These are phyloP conservation scores for Cistogaster globosa DNA, from an alignment of 2,888 invertebrate species.

Conservation along the genomic window DNA sequence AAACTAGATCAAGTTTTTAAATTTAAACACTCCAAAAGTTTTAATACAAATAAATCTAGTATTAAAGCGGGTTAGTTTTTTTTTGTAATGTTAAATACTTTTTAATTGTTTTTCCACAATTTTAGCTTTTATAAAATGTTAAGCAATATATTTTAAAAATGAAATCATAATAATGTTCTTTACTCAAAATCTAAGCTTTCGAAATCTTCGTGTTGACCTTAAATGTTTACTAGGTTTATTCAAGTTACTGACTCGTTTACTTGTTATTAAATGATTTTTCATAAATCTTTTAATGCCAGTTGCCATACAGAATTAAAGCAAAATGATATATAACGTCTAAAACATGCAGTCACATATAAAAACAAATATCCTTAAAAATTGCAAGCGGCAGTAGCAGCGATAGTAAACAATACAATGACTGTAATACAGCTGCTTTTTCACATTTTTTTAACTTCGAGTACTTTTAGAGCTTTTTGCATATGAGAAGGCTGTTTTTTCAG, in stretches of 20 bases:
- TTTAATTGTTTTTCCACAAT: too few relatives aligned
- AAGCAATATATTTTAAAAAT: too few relatives aligned
- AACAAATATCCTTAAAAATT: conserved; percentile 55
- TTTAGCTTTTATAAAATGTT: too few relatives aligned
- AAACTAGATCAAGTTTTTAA: too few relatives aligned
- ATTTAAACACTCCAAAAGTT: too few relatives aligned
- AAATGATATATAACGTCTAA: conserved; percentile 57
- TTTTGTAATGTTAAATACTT: too few relatives aligned
- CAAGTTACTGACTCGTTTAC: conserved; percentile 28
- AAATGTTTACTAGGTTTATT: conserved; percentile 11
- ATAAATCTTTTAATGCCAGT: conserved; percentile 64
- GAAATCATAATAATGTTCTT: too few relatives aligned
- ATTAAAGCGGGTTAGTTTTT: too few relatives aligned
- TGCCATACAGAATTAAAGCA: conserved; percentile 27
- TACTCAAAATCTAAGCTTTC: not conserved
- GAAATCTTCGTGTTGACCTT: not conserved
- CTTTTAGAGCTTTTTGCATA: conserved; percentile 62
- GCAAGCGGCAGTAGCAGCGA: conserved; percentile 31
- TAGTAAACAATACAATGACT: conserved; percentile 36
- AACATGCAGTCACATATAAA: conserved; percentile 37
- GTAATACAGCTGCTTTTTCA: conserved; percentile 57
- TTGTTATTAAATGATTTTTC: conserved; percentile 34
- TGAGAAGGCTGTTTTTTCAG: conserved; percentile 34
- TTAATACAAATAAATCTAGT: too few relatives aligned
- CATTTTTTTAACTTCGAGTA: conserved; percentile 44